Percentiles rank a stretch among this genome's conserved stretches.
Conservation (phyloP, 2,888 invertebrate genomes). For the Apamea monoglypha region DNA sequence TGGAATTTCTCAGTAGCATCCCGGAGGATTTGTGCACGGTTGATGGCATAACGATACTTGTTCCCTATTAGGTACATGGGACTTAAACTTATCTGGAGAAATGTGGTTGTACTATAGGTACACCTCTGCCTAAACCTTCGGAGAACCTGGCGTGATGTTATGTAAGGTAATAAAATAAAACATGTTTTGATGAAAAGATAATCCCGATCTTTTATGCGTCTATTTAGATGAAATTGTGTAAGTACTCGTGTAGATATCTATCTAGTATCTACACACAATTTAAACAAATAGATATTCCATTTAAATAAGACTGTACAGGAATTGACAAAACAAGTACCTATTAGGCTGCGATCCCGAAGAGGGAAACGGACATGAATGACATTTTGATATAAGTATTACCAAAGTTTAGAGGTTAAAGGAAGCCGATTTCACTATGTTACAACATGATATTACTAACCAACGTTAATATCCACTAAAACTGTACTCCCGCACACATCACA, state of each 20-base stretch:
- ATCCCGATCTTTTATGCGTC: no score
- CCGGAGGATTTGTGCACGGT: no score
- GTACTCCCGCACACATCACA: conserved; percentile 9
- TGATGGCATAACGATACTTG: not conserved
- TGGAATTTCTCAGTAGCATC: not conserved
- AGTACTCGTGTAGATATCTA: no score
- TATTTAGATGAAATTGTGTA: no score
- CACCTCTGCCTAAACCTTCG: no score
- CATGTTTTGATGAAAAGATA: no score
- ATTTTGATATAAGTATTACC: not conserved
- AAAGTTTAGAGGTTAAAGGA: not conserved
- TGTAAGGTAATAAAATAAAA: no score
- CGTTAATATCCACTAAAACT: conserved; percentile 3
- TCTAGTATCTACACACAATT: not conserved
- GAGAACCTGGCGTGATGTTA: not conserved
- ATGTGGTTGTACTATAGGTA: not conserved
- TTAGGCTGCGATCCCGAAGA: not conserved
- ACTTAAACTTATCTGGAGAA: not conserved
- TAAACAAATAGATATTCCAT: not conserved
- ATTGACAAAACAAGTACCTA: not conserved
- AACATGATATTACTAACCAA: not conserved
- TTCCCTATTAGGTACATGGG: not conserved
- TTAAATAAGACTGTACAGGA: not conserved
- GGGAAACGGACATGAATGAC: not conserved
- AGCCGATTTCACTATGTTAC: not conserved